These are phyloP conservation scores for Cairina moschata DNA, from an alignment of 2,113 vertebrate genomes.

Conservation along the genomic window DNA sequence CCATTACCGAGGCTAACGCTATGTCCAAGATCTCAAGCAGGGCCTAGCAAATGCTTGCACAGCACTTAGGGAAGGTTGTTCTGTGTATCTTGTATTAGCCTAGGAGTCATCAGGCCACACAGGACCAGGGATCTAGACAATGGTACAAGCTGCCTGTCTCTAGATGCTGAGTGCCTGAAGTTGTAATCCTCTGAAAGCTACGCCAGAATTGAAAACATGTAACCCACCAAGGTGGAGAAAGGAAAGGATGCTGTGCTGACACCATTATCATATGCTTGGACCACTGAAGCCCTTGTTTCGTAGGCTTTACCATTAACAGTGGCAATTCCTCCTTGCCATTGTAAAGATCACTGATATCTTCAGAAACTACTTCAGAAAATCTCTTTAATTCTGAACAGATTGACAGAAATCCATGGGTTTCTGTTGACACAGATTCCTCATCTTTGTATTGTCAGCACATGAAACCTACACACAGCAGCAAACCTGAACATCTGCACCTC, in stretches of 20 bases:
- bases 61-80: not conserved
- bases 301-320: not conserved
- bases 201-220: not conserved
- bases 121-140: fast-evolving
- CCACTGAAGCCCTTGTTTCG: not conserved
- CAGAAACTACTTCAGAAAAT: not conserved
- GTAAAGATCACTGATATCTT: not conserved
- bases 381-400: not conserved
- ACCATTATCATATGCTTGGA: not conserved
- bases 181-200: not conserved
- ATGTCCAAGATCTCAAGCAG: not conserved
- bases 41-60: not conserved
- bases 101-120: not conserved
- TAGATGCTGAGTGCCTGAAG: not conserved
- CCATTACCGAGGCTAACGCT: not conserved
- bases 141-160: not conserved
- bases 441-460: not conserved
- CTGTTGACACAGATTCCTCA: not conserved
- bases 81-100: not conserved
- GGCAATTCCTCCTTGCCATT: not conserved
- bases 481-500: not conserved
- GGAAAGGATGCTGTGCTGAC: not conserved
- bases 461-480: not conserved
- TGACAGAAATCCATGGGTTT: not conserved
- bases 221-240: not conserved